Conservation (phyloP, 2,888 invertebrate species). For the Sarcophaga caerulescens region DNA sequence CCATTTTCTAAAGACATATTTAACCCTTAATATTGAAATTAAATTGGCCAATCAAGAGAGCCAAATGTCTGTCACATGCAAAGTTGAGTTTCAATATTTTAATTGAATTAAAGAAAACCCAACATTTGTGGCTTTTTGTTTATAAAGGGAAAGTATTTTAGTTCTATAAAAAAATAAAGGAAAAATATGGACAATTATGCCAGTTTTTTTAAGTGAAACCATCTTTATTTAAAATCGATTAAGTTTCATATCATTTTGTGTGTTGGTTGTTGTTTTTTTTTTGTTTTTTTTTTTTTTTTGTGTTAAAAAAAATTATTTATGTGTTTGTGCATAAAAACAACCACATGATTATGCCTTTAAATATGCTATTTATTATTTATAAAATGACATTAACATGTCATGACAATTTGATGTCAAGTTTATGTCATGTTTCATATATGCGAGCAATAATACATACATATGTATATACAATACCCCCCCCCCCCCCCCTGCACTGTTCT, state of each 20-base stretch:
- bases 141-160: neutral
- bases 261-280: neutral
- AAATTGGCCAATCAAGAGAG: constrained; percentile 42
- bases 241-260: constrained; percentile 36
- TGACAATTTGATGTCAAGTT: constrained; percentile 66
- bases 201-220: constrained; percentile 34
- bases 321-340: constrained; percentile 18
- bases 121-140: constrained; percentile 27
- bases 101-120: constrained; percentile 53
- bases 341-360: constrained; percentile 63
- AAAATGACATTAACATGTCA: constrained; percentile 67
- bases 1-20: constrained; percentile 19
- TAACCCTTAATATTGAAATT: constrained; percentile 37
- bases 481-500: no score
- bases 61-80: constrained; percentile 25
- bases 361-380: constrained; percentile 67
- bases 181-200: neutral
- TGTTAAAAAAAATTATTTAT: neutral
- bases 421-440: constrained; percentile 60
- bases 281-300: no score
- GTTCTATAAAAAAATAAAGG: neutral
- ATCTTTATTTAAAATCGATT: constrained; percentile 66
- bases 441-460: neutral
- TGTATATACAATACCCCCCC: no score
- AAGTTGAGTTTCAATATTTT: constrained; percentile 18